Evolutionary conservation across 1,140 invertebrate species (phyloP), one percentile per base, ranked within the genome.

Genomic region (Archivesica marissinica): DNA sequence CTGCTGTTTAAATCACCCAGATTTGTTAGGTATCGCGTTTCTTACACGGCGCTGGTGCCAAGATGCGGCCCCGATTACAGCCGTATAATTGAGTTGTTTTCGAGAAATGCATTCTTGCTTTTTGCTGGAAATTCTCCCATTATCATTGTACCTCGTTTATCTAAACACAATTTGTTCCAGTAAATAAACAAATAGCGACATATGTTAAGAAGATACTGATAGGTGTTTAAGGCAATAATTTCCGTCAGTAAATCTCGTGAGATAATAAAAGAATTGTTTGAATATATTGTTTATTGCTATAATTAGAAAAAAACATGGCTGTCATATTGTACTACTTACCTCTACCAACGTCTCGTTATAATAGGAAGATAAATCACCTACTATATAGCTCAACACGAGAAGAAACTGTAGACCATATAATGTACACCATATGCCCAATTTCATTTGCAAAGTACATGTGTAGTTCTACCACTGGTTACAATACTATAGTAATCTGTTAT

Each of bases 171-270:
- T 79, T 79, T 79, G 77, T 79, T 79, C 77, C 59, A 64, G 77
- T 79, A 79, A 79, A 79, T 79, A 79, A 79, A 79, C 77, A 79
- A 79, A 79, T 79, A 64, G 77, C 77, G 44, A 79, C 77, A 79
- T 66, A 66, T 79, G 77, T 79, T 79, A 47, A 59, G 77, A n/a
- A 47, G 77, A 79, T 79, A 79, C 61, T 35, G 56, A 17, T 3
- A 17, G 33, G 61, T 68, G 44, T 79, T 79, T 79, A 41, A 68
- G 50, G 77, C 38, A 47, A 66, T 79, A 44, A 61, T 44, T 79
- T 39, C 39, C 23, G 56, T 50, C 61, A 61, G 30, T 79, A 50
- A 79, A 79, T 66, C 77, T 30, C 20, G 23, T 20, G 38, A 25
- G 25, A 66, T 61, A 79, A 79, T 79, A 79, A 66, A 79, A 47